Evolutionary conservation across 2,113 vertebrate species (phyloP).

Genomic region (Myxocyprinus asiaticus): DNA sequence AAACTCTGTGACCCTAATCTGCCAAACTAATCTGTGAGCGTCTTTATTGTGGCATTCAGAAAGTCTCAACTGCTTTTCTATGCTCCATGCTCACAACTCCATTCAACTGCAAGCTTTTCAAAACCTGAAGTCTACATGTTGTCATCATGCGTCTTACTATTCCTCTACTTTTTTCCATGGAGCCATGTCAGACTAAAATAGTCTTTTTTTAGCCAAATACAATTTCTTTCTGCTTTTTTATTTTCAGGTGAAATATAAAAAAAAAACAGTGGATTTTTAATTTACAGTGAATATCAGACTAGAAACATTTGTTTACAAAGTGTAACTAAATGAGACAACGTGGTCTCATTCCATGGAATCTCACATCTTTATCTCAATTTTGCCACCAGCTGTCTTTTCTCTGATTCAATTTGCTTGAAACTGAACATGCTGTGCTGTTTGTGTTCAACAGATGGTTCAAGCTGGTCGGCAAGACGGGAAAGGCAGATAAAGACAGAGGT

Average conservation of each 20-base stretch:
- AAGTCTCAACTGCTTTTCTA: not conserved
- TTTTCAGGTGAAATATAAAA: too few species aligned
- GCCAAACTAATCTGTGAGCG: not conserved
- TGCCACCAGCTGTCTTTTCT: not conserved
- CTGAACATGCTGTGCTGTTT: conserved; percentile 10
- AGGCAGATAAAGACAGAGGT: conserved; percentile 89
- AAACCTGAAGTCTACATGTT: too few species aligned
- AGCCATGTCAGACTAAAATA: too few species aligned
- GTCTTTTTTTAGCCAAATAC: too few species aligned
- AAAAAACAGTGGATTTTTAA: too few species aligned
- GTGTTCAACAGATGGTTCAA: conserved; percentile 85
- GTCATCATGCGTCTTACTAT: too few species aligned
- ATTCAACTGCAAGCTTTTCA: too few species aligned
- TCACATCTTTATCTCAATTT: not conserved
- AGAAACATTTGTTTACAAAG: too few species aligned
- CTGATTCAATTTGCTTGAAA: conserved; percentile 3
- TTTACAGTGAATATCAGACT: too few species aligned
- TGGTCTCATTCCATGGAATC: not conserved
- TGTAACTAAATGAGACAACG: not conserved
- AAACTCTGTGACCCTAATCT: not conserved
- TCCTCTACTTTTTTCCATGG: too few species aligned
- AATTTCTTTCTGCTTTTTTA: too few species aligned
- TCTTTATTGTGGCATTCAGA: not conserved
- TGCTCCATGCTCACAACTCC: not conserved
- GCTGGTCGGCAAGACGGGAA: conserved; percentile 86